A percentile compares a stretch with the other conserved stretches of the same genome.
Conservation (phyloP, 1,140 invertebrate species). For the Hycleus cichorii region DNA sequence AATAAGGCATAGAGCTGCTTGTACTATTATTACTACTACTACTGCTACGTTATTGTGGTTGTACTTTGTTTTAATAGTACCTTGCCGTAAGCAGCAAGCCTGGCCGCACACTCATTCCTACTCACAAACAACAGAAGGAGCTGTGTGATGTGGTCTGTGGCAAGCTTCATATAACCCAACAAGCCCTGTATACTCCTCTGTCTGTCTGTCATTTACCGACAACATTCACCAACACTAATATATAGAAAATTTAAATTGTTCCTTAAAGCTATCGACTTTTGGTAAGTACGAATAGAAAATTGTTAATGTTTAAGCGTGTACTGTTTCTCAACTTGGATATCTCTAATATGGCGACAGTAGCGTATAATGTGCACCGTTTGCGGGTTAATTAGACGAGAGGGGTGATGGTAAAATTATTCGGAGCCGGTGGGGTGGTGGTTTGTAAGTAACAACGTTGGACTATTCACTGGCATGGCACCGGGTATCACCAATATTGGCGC, state of each 20-base stretch:
- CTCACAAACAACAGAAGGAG: conserved; percentile 34
- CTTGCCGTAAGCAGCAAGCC: conserved; percentile 24
- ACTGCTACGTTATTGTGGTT: neutral
- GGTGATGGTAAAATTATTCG: conserved; percentile 1
- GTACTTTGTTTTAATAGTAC: conserved; percentile 28
- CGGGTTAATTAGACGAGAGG: conserved; percentile 38
- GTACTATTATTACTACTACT: no score
- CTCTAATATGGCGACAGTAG: conserved; percentile 20
- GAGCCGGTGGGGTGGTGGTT: conserved; percentile 12
- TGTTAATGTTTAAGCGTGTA: no score
- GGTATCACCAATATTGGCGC: conserved; percentile 39
- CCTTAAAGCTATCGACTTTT: no score
- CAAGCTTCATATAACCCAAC: conserved; percentile 31
- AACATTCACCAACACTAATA: neutral
- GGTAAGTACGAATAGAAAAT: no score
- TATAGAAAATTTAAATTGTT: no score
- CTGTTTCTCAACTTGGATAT: no score
- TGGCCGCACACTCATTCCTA: conserved; percentile 18
- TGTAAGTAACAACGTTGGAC: neutral
- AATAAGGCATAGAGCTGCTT: neutral
- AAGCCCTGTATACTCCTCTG: conserved; percentile 19
- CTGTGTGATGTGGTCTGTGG: conserved; percentile 38
- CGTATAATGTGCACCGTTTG: conserved; percentile 36
- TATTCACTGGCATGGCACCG: conserved; percentile 31
- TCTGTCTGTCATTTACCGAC: conserved; percentile 31